A percentile compares a stretch with the other conserved stretches of the same genome.
These are phyloP conservation scores for Pseudomyrmex sp. DNA, from an alignment of 1,140 invertebrate species.

Conservation along the genomic window DNA sequence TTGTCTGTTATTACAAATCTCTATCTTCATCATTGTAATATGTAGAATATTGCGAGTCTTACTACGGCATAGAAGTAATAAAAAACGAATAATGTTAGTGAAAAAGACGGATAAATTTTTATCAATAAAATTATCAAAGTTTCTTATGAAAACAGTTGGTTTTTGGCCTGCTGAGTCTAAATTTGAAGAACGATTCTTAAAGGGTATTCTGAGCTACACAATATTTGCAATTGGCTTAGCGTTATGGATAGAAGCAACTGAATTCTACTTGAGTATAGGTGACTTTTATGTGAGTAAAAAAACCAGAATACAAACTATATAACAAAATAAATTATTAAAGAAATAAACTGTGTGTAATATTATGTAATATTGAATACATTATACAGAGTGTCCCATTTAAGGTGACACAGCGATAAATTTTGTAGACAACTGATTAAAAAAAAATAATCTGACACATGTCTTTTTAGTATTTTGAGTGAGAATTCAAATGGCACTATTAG, in stretches of 20 bases:
- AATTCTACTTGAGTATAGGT: constrained; percentile 45
- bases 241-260: not conserved
- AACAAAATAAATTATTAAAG: no score
- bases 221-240: not conserved
- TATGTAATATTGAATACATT: no score
- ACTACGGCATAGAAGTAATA: not conserved
- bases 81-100: not conserved
- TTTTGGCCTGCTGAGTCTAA: constrained; percentile 51
- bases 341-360: no score
- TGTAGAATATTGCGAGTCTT: constrained; percentile 31
- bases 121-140: constrained; percentile 45
- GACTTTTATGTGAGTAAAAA: constrained; percentile 63
- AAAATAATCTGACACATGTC: no score
- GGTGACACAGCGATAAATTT: no score
- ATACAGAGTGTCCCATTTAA: no score
- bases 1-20: constrained; percentile 33
- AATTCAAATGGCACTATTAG: no score
- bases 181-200: not conserved
- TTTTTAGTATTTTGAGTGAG: no score
- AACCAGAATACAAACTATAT: not conserved
- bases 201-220: constrained; percentile 24
- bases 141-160: constrained; percentile 64
- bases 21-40: constrained; percentile 29
- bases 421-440: no score
- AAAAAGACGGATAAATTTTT: constrained; percentile 15